Base-by-base conservation (phyloP, 37 sponge, comb jelly and placozoan species). In the Hexactinellida sp. region DNA sequence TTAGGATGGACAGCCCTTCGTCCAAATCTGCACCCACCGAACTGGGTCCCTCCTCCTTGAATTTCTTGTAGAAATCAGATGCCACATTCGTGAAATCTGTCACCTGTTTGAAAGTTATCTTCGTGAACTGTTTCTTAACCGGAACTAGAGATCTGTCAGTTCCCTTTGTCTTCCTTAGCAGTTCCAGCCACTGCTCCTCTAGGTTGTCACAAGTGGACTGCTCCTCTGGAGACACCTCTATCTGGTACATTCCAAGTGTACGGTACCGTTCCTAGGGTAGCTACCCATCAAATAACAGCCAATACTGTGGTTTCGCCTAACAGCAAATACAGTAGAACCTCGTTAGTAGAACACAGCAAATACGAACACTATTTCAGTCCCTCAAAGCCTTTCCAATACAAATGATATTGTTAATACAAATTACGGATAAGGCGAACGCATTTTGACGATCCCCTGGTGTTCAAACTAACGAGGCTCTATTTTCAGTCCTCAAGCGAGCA, bases 51-150 rank as follows among this genome's bases (percentile, higher is more conserved):
- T 92, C 93, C 24, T 38, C 82, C 37, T 90, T 88, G 86, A 98
- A 98, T 39, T 82, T 90, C 54, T 90, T 88, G 55, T 90, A 84
- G 82, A 98, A 93, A 35, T 84, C 84, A 37, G 86, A 54, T 39
- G 89, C 89, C 5, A 91, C 90, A 38, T 37, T 54, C 36, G 71
- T 84, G 84, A 98, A 98, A 23, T 88, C 88, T 34, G 76, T 55
- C 83, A 98, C 99, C 82, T 98, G 91, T 38, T 94, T 88, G 28
- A 89, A 55, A 16, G 96, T 98, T 84, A 94, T 98, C 91, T 97
- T 71, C 10, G 93, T 98, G 88, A 98, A 98, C 87, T 94, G 94
- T 87, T 91, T 94, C 92, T 98, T 98, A 55, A 95, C 99, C 39
- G 82, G 85, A 54, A 98, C 89, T 37, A 98, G 89, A 83, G 92